These are phyloP conservation scores for Heliconius aoede DNA, from an alignment of 2,888 invertebrate genomes.

Conservation along the genomic window DNA sequence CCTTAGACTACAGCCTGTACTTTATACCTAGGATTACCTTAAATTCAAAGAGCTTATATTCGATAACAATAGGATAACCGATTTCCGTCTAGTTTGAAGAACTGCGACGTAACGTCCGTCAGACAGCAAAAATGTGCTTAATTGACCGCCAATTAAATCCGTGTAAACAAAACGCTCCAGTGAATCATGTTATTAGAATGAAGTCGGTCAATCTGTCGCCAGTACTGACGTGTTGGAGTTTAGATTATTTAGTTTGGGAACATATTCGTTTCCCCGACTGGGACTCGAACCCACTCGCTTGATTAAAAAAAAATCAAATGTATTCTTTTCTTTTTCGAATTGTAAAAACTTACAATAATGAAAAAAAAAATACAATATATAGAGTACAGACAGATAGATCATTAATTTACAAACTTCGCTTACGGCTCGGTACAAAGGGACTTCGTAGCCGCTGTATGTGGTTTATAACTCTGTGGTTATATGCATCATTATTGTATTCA, in stretches of 20 bases:
- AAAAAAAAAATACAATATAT: too few relatives aligned
- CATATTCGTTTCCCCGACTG: too few relatives aligned
- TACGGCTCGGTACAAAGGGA: neutral
- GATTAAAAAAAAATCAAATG: too few relatives aligned
- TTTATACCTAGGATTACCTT: neutral
- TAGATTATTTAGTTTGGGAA: too few relatives aligned
- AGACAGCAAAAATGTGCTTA: slow-evolving; percentile 57
- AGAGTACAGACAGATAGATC: neutral
- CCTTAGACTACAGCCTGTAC: neutral
- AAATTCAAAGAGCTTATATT: slow-evolving; percentile 25
- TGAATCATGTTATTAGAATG: slow-evolving; percentile 48
- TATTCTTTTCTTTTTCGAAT: neutral
- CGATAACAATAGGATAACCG: slow-evolving; percentile 32
- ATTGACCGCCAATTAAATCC: slow-evolving; percentile 58
- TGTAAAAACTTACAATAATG: too few relatives aligned
- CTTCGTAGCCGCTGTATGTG: too few relatives aligned
- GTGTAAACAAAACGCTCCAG: slow-evolving; percentile 57
- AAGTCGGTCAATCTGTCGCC: slow-evolving; percentile 8
- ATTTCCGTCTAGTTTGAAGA: slow-evolving; percentile 11
- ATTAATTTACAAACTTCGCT: neutral
- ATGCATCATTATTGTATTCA: slow-evolving; percentile 5
- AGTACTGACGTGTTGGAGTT: neutral
- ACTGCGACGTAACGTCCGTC: slow-evolving; percentile 14
- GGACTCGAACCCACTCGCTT: too few relatives aligned
- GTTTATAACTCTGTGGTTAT: neutral